Base-by-base conservation (phyloP, 1,140 invertebrate genomes). In the Scylla paramamosain region DNA sequence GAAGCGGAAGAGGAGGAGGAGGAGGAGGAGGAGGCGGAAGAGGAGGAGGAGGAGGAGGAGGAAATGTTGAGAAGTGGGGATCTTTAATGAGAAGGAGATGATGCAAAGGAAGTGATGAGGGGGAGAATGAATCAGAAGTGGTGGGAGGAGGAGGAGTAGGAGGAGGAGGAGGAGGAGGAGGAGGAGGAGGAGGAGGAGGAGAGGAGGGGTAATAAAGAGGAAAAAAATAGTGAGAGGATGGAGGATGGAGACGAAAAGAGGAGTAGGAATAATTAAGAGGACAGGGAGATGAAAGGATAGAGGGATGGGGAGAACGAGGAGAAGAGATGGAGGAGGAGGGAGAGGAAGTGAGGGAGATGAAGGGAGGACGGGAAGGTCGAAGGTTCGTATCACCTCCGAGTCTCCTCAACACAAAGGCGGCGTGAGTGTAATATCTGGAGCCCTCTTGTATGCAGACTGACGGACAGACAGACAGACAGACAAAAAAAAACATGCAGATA, bases 311-410 rank as follows among this genome's bases (percentile, higher is more conserved):
- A 25, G 29, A 6, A 32, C 6, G 28, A 32, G 28, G 87, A 32
- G 87, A 88, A 28, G 28, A 88, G 87, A 88, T 20, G 87, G 87
- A 32, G n/a, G 87, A 88, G 46, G 87, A 88, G 28, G 29, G 46
- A 77, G 67, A 77, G 67, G 67, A 77, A 77, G 67, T n/a, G 67
- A 77, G 25, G 67, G 67, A 77, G 67, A 77, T 77, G 67, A 77
- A 77, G 67, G n/a, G 67, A 77, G n/a, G 67, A n/a, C 6, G 67
- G 20, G 67, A 20, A 77, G 67, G 67, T 77, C 67, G 20, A 77
- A 20, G 67, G 67, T 25, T 77, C 67, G 67, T 77, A 20, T 77
- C 67, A 77, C 67, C 67, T 77, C 67, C 1, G 67, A 77, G 25
- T n/a, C n/a, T 77, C 67, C 20, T n/a, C 67, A 1, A 77, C 67